A percentile compares a stretch with the other conserved stretches of the same genome.
Evolutionary conservation across 2,113 vertebrate species (phyloP).

Genomic region (Holacanthus passer): DNA sequence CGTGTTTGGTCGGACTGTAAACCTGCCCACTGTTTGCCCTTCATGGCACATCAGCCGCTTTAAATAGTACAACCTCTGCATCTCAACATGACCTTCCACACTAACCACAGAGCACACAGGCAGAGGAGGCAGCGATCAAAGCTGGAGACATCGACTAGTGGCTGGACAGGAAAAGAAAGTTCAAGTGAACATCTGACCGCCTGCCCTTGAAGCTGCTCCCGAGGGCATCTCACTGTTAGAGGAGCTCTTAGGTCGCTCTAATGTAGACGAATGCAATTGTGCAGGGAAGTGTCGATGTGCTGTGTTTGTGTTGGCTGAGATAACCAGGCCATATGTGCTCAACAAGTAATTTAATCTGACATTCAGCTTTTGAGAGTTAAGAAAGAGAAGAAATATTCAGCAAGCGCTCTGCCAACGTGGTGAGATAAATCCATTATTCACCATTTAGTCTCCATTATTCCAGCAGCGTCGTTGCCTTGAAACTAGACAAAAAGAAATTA

Average conservation of each 20-base stretch:
- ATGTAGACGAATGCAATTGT: not conserved
- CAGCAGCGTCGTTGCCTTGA: not conserved
- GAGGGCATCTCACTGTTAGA: not conserved
- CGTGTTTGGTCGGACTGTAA: conserved; percentile 9
- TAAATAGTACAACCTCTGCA: conserved; percentile 65
- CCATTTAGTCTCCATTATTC: not conserved
- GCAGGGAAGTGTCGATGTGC: not conserved
- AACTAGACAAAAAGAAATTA: not conserved
- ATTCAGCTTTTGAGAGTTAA: conserved; percentile 5
- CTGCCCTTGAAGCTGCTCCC: conserved; percentile 10
- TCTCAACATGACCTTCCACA: conserved; percentile 48
- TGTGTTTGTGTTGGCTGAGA: not conserved
- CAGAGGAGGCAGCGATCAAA: not conserved
- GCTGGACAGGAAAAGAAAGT: conserved; percentile 31
- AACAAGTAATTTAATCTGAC: not conserved
- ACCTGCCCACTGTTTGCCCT: conserved; percentile 35
- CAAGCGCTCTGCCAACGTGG: not conserved
- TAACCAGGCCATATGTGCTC: not conserved
- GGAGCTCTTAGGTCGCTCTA: conserved; percentile 16
- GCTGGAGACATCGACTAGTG: conserved; percentile 13
- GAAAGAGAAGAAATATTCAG: not conserved
- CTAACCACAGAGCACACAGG: conserved; percentile 27
- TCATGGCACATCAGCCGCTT: conserved; percentile 25
- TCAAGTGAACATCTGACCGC: conserved; percentile 3
- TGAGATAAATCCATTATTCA: not conserved